Conservation (phyloP, 2,113 vertebrate species). For the Burhinus bistriatus region DNA sequence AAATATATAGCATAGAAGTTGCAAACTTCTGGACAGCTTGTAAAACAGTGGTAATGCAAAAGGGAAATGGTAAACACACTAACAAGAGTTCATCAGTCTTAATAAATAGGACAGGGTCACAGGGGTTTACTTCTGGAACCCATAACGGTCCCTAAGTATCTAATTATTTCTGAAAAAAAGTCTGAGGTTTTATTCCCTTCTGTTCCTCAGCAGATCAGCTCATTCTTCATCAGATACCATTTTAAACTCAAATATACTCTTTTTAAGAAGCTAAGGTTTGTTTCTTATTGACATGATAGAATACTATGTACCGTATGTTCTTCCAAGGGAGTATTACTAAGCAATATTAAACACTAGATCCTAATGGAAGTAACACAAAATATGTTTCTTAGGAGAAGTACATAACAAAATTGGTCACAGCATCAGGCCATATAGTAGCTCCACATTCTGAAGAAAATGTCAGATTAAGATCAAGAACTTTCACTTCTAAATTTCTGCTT, state of each 20-base stretch:
- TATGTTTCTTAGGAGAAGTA: background rate
- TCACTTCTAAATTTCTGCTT: background rate
- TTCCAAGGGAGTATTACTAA: slow-evolving; percentile 34
- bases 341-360: slow-evolving; percentile 24
- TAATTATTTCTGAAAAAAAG: slow-evolving; percentile 78
- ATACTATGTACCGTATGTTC: background rate
- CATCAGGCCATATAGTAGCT: background rate
- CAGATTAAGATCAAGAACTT: background rate
- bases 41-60: slow-evolving; percentile 65
- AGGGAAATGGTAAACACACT: slow-evolving; percentile 63
- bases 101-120: slow-evolving; percentile 72
- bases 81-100: slow-evolving; percentile 71
- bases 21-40: slow-evolving; percentile 66
- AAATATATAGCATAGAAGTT: slow-evolving; percentile 55
- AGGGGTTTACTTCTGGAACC: slow-evolving; percentile 68
- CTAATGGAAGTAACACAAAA: background rate
- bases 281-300: slow-evolving; percentile 10
- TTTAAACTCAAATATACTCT: slow-evolving; percentile 59
- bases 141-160: slow-evolving; percentile 74
- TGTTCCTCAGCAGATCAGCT: slow-evolving; percentile 55
- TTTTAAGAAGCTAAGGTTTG: slow-evolving; percentile 40
- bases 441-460: background rate
- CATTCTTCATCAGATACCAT: slow-evolving; percentile 61
- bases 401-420: background rate
- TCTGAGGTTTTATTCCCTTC: slow-evolving; percentile 50